Evolutionary conservation across 2,113 vertebrate genomes (phyloP), one percentile per base, ranked within the genome.

Genomic region (Protobothrops mucrosquamatus): DNA sequence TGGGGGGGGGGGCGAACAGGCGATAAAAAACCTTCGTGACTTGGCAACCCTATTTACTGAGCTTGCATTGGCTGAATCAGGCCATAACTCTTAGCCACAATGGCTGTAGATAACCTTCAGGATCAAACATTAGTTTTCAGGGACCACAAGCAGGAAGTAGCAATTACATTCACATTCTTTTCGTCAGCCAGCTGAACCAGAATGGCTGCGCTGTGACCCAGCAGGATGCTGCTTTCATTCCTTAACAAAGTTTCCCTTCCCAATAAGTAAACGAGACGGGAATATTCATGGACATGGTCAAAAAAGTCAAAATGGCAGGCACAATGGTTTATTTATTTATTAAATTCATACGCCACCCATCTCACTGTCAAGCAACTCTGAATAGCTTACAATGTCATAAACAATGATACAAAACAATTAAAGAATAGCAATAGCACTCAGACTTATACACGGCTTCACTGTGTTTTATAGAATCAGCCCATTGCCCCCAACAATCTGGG

Each of bases 251-350:
- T 56, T 87, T 11, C 34, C 51, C 26, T 88, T 55, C 34, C 34
- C 20, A 88, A 74, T 29, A 12, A 43, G n/a, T 26, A n/a, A 18
- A 3, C 0, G 0, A 14, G 4, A 4, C 9, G 4, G 39, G 15
- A 81, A 20, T 43, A 81, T 81, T 81, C 1, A 81, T 43, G 34
- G 74, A 43, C 1, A 0, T 22, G 74, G 18, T 43, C 18, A 81
- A 81, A 69, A 64, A 39, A 81, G n/a, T 81, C n/a, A 81, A 81
- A 39, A 81, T 81, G 34, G 18, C 18, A 81, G 18, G 6, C 34
- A 8, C 34, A 43, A 22, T 39, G 34, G 15, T 39, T n/a, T 69
- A 34, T 34, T 69, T 69, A n/a, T 14, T 69, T 69, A 69, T n/a
- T 69, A 69, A 69, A 69, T 69, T 69, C 64, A 69, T 69, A 69